These are phyloP conservation scores for Callimorpha dominula DNA, from an alignment of 2,888 invertebrate species.

Conservation along the genomic window DNA sequence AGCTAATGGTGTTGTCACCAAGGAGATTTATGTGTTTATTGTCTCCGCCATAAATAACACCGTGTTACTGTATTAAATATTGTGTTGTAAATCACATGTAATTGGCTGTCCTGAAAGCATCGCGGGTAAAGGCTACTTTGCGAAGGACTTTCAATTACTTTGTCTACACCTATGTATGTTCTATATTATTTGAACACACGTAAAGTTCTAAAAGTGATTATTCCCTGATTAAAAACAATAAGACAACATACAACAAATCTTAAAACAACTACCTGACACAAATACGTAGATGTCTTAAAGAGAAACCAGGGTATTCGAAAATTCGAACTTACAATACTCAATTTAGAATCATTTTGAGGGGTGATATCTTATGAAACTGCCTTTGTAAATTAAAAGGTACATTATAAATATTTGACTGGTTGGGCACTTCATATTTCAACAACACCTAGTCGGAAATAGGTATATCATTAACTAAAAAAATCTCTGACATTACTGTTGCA, in stretches of 20 bases:
- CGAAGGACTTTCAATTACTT: not conserved
- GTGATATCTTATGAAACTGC: not conserved
- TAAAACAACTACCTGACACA: not conserved
- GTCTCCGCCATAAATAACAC: constrained; percentile 65
- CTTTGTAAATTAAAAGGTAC: too few relatives aligned
- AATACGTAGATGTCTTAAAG: not conserved
- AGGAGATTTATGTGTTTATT: constrained; percentile 69
- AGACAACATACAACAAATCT: not conserved
- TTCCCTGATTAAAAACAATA: too few relatives aligned
- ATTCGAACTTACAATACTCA: too few relatives aligned
- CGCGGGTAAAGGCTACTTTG: constrained; percentile 32
- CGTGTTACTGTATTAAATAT: constrained; percentile 52
- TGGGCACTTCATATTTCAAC: not conserved
- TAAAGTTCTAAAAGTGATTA: too few relatives aligned
- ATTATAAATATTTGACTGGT: not conserved
- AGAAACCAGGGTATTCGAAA: too few relatives aligned
- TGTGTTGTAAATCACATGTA: constrained; percentile 69
- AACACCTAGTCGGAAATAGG: not conserved
- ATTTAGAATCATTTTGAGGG: not conserved
- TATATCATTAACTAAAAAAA: not conserved
- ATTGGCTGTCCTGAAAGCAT: constrained; percentile 59
- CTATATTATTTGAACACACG: not conserved
- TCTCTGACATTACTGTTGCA: too few relatives aligned
- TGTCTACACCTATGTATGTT: not conserved
- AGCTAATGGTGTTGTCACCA: constrained; percentile 66